A percentile compares a stretch with the other conserved stretches of the same genome.
These are phyloP conservation scores for Patella depressa DNA, from an alignment of 2,888 invertebrate species.

Conservation along the genomic window DNA sequence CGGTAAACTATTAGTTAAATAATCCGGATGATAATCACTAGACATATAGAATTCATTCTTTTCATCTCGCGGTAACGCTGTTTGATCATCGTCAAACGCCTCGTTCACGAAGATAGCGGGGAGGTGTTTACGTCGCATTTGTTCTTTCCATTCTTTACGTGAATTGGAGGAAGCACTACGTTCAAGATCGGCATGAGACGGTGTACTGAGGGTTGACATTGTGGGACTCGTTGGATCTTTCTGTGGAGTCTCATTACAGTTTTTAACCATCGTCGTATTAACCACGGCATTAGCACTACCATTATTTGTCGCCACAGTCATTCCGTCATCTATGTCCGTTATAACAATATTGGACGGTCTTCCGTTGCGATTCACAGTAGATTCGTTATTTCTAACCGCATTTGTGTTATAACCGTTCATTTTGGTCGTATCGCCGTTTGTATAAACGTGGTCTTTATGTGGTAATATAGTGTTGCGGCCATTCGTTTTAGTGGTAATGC, in stretches of 20 bases:
- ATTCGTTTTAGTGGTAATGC: slow-evolving; percentile 32
- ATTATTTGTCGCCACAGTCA: slow-evolving; percentile 28
- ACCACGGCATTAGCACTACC: slow-evolving; percentile 18
- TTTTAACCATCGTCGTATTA: neutral
- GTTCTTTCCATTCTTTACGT: slow-evolving; percentile 54
- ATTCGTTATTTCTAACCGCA: slow-evolving; percentile 13
- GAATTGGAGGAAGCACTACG: slow-evolving; percentile 44
- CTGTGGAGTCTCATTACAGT: slow-evolving; percentile 1
- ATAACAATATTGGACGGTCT: slow-evolving; percentile 21
- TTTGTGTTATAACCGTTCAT: slow-evolving; percentile 18
- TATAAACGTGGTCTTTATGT: neutral
- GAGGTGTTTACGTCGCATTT: slow-evolving; percentile 57
- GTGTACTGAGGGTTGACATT: slow-evolving; percentile 21
- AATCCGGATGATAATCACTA: slow-evolving; percentile 53
- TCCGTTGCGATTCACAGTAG: slow-evolving; percentile 21
- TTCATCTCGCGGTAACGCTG: slow-evolving; percentile 1
- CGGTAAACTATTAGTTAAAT: slow-evolving; percentile 27
- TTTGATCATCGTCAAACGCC: slow-evolving; percentile 43
- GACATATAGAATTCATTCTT: slow-evolving; percentile 49
- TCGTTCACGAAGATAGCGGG: slow-evolving; percentile 58
- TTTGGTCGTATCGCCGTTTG: slow-evolving; percentile 17
- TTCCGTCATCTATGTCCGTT: slow-evolving; percentile 38
- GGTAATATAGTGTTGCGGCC: slow-evolving; percentile 12
- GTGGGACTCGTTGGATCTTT: slow-evolving; percentile 21
- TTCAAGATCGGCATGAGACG: slow-evolving; percentile 33